Evolutionary conservation across 2,888 invertebrate species (phyloP).

Genomic region (Eumacrocentrus americanus): DNA sequence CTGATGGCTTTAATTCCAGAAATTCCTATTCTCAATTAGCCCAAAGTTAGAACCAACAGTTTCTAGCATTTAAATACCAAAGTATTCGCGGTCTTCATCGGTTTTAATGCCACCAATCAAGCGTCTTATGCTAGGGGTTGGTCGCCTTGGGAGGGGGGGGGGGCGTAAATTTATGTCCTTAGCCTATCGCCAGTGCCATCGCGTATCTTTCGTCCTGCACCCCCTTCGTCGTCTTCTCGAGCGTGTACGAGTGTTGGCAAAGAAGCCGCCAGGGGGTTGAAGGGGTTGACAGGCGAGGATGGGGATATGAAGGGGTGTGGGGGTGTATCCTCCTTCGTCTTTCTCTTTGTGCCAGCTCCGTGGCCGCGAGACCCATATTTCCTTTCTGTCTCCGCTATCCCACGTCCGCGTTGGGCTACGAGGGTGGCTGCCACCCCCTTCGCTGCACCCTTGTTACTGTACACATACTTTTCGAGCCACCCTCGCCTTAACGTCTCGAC

Average conservation of each 20-base stretch:
- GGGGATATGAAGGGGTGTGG: neutral
- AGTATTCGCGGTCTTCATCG: constrained; percentile 43
- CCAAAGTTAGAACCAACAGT: neutral
- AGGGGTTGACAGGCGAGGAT: no score
- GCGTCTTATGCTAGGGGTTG: constrained; percentile 1
- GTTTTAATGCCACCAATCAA: constrained; percentile 43
- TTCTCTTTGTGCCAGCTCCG: constrained; percentile 32
- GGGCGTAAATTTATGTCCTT: constrained; percentile 48
- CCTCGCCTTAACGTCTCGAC: constrained; percentile 1
- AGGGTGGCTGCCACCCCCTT: neutral
- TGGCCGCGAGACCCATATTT: constrained; percentile 56
- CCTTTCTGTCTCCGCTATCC: constrained; percentile 45
- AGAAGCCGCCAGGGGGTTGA: neutral
- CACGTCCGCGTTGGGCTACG: neutral
- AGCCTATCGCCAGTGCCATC: constrained; percentile 33
- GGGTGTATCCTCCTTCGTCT: constrained; percentile 33
- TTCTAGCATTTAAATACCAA: constrained; percentile 57
- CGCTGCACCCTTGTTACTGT: neutral
- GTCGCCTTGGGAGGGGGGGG: constrained; percentile 15
- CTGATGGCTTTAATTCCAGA: no score
- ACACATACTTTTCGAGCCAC: neutral
- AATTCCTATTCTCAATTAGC: no score
- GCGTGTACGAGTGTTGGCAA: constrained; percentile 29
- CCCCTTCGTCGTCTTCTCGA: constrained; percentile 16
- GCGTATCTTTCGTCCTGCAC: constrained; percentile 27